Percentiles rank a stretch among this genome's conserved stretches.
Conservation (phyloP, 64 coral and sea anemone genomes). For the Actinia equina region DNA sequence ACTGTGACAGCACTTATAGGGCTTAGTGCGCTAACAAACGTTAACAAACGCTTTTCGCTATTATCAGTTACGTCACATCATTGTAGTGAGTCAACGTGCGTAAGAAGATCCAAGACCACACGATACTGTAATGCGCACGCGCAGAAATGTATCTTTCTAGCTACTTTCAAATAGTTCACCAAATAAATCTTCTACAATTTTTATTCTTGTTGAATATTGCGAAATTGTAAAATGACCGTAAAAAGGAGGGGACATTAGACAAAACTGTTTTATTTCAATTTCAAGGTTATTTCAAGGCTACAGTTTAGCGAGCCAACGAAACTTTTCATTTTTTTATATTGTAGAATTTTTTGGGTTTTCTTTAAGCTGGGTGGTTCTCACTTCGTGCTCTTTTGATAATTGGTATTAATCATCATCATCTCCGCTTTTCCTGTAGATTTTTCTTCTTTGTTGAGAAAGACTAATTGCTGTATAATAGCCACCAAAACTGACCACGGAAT, state of each 20-base stretch:
- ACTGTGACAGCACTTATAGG: conserved; percentile 24
- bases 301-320: not conserved
- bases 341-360: not conserved
- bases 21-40: conserved; percentile 20
- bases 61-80: conserved; percentile 16
- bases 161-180: not conserved
- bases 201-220: too few species aligned
- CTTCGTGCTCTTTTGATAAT: not conserved
- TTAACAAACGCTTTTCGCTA: conserved; percentile 19
- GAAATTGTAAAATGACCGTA: too few species aligned
- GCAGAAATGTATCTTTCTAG: not conserved
- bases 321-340: not conserved
- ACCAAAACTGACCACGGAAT: not conserved
- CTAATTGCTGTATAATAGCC: not conserved
- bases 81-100: not conserved
- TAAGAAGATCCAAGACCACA: not conserved
- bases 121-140: not conserved
- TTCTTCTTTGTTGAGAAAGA: not conserved
- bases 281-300: too few species aligned
- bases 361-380: not conserved
- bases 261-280: too few species aligned
- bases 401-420: not conserved
- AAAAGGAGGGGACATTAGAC: too few species aligned
- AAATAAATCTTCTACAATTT: not conserved
- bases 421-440: not conserved